These are phyloP conservation scores for Drosophila monieri DNA, from an alignment of 2,888 invertebrate genomes.

Conservation along the genomic window DNA sequence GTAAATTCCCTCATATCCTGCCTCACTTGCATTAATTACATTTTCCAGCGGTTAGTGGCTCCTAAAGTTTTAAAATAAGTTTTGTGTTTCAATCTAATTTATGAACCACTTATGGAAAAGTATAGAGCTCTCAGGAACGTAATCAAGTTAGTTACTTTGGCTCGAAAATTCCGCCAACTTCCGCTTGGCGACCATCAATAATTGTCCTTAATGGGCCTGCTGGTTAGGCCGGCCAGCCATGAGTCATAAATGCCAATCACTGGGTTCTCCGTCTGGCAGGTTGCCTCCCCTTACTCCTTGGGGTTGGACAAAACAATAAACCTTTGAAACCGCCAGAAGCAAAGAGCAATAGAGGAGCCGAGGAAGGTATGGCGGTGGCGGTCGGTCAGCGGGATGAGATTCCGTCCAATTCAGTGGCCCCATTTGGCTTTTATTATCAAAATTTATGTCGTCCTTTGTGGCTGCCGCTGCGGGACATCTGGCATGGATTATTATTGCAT, in stretches of 20 bases:
- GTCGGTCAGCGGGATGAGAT: background rate
- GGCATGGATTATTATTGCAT: conserved; percentile 68
- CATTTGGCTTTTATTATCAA: conserved; percentile 62
- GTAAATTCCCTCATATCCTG: too few relatives aligned
- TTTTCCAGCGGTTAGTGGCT: background rate
- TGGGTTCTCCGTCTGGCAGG: conserved; percentile 7
- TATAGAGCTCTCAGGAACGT: background rate
- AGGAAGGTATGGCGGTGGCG: background rate
- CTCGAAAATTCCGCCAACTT: background rate
- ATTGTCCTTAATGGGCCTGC: conserved; percentile 33
- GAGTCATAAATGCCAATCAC: conserved; percentile 38
- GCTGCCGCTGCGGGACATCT: conserved; percentile 16
- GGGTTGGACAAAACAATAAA: conserved; percentile 14
- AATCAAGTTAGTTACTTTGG: background rate
- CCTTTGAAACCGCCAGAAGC: conserved; percentile 1
- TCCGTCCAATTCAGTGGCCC: conserved; percentile 40
- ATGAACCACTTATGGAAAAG: background rate
- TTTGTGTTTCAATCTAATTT: background rate
- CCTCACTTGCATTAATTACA: too few relatives aligned
- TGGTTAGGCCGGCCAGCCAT: conserved; percentile 22
- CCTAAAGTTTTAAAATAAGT: background rate
- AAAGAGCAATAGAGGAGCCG: conserved; percentile 9
- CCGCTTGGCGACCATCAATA: conserved; percentile 18
- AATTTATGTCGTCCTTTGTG: conserved; percentile 50
- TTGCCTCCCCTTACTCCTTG: background rate